Conservation (phyloP, 2,113 vertebrate species). For the Murina feae region DNA sequence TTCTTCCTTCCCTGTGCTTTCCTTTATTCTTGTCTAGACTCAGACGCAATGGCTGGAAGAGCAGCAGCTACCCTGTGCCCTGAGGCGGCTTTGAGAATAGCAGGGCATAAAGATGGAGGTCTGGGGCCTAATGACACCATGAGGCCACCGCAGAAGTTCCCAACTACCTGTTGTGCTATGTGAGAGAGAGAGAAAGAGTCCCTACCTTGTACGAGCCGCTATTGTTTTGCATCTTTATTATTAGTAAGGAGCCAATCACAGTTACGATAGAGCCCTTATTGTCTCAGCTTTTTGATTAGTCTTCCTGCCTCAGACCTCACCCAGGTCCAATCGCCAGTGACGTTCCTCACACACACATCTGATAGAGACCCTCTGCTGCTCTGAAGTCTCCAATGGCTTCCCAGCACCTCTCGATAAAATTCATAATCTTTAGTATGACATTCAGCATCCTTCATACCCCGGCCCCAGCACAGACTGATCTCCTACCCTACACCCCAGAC, state of each 20-base stretch:
- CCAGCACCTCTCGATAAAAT: not conserved
- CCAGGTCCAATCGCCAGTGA: not conserved
- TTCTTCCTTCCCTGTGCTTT: not conserved
- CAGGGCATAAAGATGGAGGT: not conserved
- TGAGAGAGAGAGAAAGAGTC: not conserved
- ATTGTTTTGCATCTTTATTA: not conserved
- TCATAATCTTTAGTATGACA: not conserved
- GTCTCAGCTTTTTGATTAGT: not conserved
- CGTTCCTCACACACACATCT: not conserved
- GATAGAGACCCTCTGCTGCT: not conserved
- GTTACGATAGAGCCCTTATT: not conserved
- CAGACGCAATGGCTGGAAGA: not conserved
- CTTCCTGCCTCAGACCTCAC: not conserved
- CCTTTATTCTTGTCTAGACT: not conserved
- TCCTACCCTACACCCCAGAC: not conserved
- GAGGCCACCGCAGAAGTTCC: not conserved
- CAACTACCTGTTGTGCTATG: not conserved
- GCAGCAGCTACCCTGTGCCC: not conserved
- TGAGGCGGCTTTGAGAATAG: not conserved
- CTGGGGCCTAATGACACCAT: not conserved
- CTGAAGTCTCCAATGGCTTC: not conserved
- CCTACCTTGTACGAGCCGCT: not conserved
- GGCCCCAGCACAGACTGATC: not conserved
- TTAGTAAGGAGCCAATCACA: not conserved
- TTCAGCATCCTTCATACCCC: not conserved